Conservation (phyloP, 2,888 invertebrate species). For the Drosophila rubida region DNA sequence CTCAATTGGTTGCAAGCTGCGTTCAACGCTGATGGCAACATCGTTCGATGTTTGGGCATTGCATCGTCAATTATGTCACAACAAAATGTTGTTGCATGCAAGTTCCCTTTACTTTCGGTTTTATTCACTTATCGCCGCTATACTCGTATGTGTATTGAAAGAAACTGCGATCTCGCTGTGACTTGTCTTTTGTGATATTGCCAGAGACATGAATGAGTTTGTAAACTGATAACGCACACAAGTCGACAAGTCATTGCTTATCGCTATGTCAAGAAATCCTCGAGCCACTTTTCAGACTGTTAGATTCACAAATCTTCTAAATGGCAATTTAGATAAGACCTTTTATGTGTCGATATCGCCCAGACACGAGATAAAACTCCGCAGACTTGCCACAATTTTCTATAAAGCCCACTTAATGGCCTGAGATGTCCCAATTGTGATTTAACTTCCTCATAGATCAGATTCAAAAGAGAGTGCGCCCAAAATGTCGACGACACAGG, state of each 20-base stretch:
- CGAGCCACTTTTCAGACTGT: constrained; percentile 2
- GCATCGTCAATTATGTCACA: constrained; percentile 13
- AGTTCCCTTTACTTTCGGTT: constrained; percentile 5
- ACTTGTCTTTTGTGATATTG: constrained; percentile 11
- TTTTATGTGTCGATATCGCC: constrained; percentile 25
- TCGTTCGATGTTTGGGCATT: neutral
- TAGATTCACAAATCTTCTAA: neutral
- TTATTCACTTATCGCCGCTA: neutral
- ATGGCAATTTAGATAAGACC: constrained; percentile 33
- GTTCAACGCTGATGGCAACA: constrained; percentile 30
- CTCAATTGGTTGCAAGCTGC: constrained; percentile 55
- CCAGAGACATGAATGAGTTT: constrained; percentile 19
- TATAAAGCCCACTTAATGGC: constrained; percentile 1
- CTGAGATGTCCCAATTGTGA: constrained; percentile 5
- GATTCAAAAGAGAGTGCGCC: neutral
- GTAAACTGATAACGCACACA: constrained; percentile 19
- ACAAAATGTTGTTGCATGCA: neutral
- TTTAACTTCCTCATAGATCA: constrained; percentile 19
- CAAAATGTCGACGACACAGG: constrained; percentile 48
- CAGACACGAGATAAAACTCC: neutral
- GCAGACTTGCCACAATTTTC: neutral
- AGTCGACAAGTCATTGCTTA: constrained; percentile 27
- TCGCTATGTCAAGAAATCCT: constrained; percentile 12
- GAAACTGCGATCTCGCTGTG: constrained; percentile 15
- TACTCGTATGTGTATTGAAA: constrained; percentile 1